Conservation (phyloP, 2,797 vertebrate species). For the Diplodus sargus region DNA sequence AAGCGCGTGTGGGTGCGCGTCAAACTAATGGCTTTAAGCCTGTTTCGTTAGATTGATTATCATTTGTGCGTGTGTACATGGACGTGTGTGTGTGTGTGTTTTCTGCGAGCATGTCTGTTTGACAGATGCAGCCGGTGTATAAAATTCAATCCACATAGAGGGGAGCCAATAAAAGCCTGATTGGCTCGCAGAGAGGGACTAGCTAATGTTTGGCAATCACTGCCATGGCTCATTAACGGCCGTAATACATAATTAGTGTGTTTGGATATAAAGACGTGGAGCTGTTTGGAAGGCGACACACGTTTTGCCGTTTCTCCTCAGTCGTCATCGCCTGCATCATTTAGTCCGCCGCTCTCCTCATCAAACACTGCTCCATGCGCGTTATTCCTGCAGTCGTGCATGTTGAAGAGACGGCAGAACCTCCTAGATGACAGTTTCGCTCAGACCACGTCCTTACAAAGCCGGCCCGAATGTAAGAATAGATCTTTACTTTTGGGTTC, state of each 20-base stretch:
- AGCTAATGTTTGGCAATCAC: conserved; percentile 75
- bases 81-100: conserved; percentile 10
- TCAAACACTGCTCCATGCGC: conserved; percentile 29
- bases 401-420: neutral
- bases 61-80: neutral
- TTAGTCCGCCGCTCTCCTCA: conserved; percentile 18
- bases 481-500: neutral
- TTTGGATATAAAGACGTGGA: conserved; percentile 54
- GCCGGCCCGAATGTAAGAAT: neutral
- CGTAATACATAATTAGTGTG: conserved; percentile 71
- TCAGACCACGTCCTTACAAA: neutral
- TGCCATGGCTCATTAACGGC: conserved; percentile 67
- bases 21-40: conserved; percentile 12
- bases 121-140: conserved; percentile 39
- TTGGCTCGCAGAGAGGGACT: conserved; percentile 54
- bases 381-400: conserved; percentile 1
- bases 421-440: neutral
- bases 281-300: conserved; percentile 60
- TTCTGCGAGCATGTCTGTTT: neutral
- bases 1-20: neutral
- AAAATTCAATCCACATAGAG: conserved; percentile 40
- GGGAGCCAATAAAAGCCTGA: conserved; percentile 64
- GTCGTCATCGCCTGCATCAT: conserved; percentile 39
- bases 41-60: conserved; percentile 15
- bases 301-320: conserved; percentile 22